phyloP scores from a whole-genome alignment of 2,888 invertebrate genomes.

The Sicus ferrugineus region DNA sequence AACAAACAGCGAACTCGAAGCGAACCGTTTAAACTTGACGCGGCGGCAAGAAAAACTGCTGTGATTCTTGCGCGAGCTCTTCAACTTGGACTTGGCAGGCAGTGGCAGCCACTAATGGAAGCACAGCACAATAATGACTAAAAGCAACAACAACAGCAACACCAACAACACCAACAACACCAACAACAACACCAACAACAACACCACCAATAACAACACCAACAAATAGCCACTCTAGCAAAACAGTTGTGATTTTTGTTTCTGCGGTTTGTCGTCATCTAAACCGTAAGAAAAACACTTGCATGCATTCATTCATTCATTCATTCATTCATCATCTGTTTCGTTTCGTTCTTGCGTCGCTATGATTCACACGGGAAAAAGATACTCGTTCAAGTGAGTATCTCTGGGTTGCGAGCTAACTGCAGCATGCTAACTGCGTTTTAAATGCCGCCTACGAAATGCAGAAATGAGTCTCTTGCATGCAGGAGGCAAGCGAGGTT shows the following conservation, averaged over 20 bases:
- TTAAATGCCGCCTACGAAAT: too few species aligned
- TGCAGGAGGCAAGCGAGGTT: not conserved
- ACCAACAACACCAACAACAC: too few species aligned
- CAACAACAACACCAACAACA: too few species aligned
- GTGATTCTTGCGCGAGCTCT: slow-evolving; percentile 25
- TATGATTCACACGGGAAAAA: not conserved
- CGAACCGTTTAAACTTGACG: slow-evolving; percentile 12
- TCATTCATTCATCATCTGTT: not conserved
- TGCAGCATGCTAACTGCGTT: too few species aligned
- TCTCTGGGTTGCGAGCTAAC: too few species aligned
- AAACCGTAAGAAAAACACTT: not conserved
- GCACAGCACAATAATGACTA: not conserved
- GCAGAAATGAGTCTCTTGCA: not conserved
- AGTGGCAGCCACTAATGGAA: not conserved
- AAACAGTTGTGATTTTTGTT: not conserved
- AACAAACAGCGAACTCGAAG: not conserved
- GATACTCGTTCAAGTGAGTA: not conserved
- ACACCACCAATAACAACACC: too few species aligned
- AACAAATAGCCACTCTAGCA: not conserved
- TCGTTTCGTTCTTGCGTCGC: not conserved
- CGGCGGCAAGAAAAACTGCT: slow-evolving; percentile 8
- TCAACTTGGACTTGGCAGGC: slow-evolving; percentile 22
- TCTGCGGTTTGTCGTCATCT: not conserved
- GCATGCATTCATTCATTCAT: not conserved
- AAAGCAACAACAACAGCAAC: not conserved